Percentiles rank a stretch among this genome's conserved stretches.
phyloP scores from a whole-genome alignment of 2,797 vertebrate genomes.

The Spea hammondii region DNA sequence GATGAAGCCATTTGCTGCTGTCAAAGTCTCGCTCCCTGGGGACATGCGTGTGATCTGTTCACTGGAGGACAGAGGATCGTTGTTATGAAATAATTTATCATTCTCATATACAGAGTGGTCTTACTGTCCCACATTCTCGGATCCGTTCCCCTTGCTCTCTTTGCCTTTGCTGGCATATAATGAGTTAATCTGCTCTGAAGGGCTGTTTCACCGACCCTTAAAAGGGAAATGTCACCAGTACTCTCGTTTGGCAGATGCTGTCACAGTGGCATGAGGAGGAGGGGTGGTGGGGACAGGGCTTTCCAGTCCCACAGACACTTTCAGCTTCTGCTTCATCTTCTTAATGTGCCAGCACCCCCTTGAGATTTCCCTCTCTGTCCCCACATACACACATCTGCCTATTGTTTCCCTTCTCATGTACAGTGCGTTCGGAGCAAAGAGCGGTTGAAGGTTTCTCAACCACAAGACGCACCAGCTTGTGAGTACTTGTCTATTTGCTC shows the following conservation, averaged over 20 bases:
- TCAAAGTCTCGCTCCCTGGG: not conserved
- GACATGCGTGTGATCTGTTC: conserved; percentile 12
- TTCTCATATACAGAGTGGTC: conserved; percentile 15
- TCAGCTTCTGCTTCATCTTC: conserved; percentile 20
- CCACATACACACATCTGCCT: conserved; percentile 28
- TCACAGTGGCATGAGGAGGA: conserved; percentile 1
- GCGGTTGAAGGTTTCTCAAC: not conserved
- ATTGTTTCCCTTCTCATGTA: conserved; percentile 31
- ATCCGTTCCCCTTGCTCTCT: conserved; percentile 1
- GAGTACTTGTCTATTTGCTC: conserved; percentile 8
- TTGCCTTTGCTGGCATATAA: not conserved
- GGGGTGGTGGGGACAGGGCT: not conserved
- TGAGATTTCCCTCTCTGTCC: conserved; percentile 8
- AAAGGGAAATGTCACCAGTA: conserved; percentile 21
- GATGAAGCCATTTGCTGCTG: conserved; percentile 16
- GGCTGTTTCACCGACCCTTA: not conserved
- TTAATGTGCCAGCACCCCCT: conserved; percentile 29
- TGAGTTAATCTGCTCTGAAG: not conserved
- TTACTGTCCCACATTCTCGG: not conserved
- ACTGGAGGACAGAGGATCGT: conserved; percentile 15
- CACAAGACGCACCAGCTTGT: conserved; percentile 2
- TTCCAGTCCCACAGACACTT: conserved; percentile 9
- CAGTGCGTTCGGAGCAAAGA: conserved; percentile 6
- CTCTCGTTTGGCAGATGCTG: conserved; percentile 41
- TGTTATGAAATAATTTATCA: conserved; percentile 22